Percentiles rank a stretch among this genome's conserved stretches.
phyloP scores from a whole-genome alignment of 2,888 invertebrate species.

The Meganola albula region DNA sequence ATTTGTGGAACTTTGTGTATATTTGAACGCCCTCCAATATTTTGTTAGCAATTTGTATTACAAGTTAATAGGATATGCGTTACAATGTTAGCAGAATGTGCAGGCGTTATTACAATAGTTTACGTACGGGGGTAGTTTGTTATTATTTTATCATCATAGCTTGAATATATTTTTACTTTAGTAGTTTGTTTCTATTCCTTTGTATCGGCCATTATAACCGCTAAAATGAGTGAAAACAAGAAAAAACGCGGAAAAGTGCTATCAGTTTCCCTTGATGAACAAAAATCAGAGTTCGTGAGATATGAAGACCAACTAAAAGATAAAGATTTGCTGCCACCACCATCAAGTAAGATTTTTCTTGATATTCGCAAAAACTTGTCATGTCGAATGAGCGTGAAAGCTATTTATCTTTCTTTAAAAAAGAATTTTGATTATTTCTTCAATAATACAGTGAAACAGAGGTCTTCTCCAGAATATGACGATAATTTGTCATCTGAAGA shows the following conservation, averaged over 20 bases:
- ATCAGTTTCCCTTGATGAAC: slow-evolving; percentile 6
- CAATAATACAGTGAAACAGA: slow-evolving; percentile 10
- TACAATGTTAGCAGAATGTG: slow-evolving; percentile 3
- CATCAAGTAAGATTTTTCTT: neutral
- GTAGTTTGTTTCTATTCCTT: slow-evolving; percentile 8
- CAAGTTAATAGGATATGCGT: no score
- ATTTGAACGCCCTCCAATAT: no score
- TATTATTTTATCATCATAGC: neutral
- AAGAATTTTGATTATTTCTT: slow-evolving; percentile 11
- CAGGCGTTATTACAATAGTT: slow-evolving; percentile 3
- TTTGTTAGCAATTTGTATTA: no score
- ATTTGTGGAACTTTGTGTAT: no score
- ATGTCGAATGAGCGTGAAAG: slow-evolving; percentile 10
- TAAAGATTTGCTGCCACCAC: neutral
- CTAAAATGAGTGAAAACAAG: slow-evolving; percentile 8
- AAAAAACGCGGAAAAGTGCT: slow-evolving; percentile 6
- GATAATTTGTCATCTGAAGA: slow-evolving; percentile 10
- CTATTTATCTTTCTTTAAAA: slow-evolving; percentile 10
- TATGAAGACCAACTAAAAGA: neutral
- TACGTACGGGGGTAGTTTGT: slow-evolving; percentile 6
- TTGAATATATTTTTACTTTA: slow-evolving; percentile 9
- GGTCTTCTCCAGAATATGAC: slow-evolving; percentile 10
- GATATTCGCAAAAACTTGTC: slow-evolving; percentile 4
- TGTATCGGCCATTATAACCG: slow-evolving; percentile 13
- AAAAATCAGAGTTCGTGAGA: neutral